Base-by-base conservation (phyloP, 2,113 vertebrate species). In the Rhinoptilus africanus region DNA sequence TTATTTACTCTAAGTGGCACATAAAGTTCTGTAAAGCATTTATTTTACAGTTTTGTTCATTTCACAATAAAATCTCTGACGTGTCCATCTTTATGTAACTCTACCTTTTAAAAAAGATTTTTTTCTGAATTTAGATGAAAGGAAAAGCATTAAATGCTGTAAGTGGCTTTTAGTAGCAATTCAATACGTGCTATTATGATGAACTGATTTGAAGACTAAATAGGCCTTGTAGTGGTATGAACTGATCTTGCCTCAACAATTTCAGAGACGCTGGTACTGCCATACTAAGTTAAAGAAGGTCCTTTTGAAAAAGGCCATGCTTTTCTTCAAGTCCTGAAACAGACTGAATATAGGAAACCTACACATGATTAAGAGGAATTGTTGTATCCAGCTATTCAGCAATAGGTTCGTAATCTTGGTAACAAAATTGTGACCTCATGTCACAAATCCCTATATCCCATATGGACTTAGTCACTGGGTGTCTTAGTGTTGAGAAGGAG, bases 211-310 rank as follows among this genome's bases (percentile, higher is more conserved):
- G 3, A 80, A 92, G 41, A 50, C 45, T 56, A 64, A n/a, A 53
- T 83, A 41, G 2, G 2, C 24, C n/a, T 80, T 83, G 50, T 54
- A 37, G 28, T n/a, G n/a, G 16, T 66, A 60, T 77, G 47, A 63
- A 71, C 1, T 50, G 45, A 81, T 83, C 48, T 94, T 32, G 8
- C 74, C 35, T 41, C 39, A 74, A 89, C n/a, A 72, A 37, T 73
- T 93, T 77, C 41, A 63, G 63, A 93, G 88, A 87, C 92, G 39
- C 51, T 77, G 64, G 41, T 85, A 76, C 43, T 94, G 53, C 63
- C 69, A 48, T 64, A 77, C 43, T 92, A 56, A 92, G 71, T 74
- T 95, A 81, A 96, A 95, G 39, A 96, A 88, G 32, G 41, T 67
- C 28, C 32, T 88, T 91, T 88, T 94, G 73, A 85, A 88, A 92